Evolutionary conservation across 2,888 invertebrate species (phyloP).

Genomic region (Lepidochrysops patricia): DNA sequence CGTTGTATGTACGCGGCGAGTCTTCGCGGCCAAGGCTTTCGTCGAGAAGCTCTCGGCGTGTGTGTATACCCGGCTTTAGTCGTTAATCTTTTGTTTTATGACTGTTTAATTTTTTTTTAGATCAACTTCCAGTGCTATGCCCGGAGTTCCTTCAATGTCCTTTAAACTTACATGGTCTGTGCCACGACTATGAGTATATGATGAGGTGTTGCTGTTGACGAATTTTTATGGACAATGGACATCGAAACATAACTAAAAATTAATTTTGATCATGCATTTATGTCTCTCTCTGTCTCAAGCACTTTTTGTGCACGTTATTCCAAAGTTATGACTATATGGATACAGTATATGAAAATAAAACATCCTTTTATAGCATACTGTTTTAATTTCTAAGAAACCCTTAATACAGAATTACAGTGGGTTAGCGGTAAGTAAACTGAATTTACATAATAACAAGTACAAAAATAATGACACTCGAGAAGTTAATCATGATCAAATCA

Average conservation of each 20-base stretch:
- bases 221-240: not conserved
- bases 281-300: too few relatives aligned
- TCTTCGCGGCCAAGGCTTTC: too few relatives aligned
- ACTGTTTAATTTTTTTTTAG: conserved; percentile 44
- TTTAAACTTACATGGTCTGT: conserved; percentile 69
- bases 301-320: too few relatives aligned
- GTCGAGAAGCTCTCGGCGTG: too few relatives aligned
- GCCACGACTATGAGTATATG: conserved; percentile 79
- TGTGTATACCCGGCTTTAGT: too few relatives aligned
- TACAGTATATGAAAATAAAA: conserved; percentile 47
- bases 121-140: conserved; percentile 72
- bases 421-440: conserved; percentile 70
- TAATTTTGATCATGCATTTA: too few relatives aligned
- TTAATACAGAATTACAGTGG: conserved; percentile 70
- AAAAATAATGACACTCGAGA: conserved; percentile 63
- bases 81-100: not conserved
- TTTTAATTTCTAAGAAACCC: conserved; percentile 74
- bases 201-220: conserved; percentile 75
- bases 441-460: conserved; percentile 54
- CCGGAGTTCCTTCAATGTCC: conserved; percentile 73
- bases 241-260: too few relatives aligned
- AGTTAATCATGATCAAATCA: conserved; percentile 38
- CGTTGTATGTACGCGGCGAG: too few relatives aligned
- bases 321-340: not conserved
- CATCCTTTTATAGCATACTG: conserved; percentile 67